Evolutionary conservation across 2,888 invertebrate species (phyloP), one percentile per base, ranked within the genome.

Genomic region (Heliconius hortense): DNA sequence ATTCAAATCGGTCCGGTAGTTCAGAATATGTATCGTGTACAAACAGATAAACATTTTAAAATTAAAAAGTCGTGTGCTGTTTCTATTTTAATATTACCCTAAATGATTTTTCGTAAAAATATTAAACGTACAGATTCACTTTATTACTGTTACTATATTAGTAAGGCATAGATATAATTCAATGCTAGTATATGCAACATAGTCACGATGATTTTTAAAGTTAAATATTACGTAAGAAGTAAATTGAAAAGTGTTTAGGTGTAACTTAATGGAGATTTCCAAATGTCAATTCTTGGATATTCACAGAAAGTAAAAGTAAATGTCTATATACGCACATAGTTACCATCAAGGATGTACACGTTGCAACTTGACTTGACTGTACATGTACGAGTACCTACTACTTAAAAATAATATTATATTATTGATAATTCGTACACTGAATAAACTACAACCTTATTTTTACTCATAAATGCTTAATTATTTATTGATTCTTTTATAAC

Each of bases 301-400:
- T 56, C 66, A 24, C 39, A 63, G 70, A 74, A 74, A 74, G 74
- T 74, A 74, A 74, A 74, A 74, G 74, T 74, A 35, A 66, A 48
- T 71, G 66, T 66, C 66, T 66, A 66, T 66, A 43, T 63, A 53
- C 35, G 39, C 48, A 48, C 64, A 64, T 70, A 69, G 64, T 64
- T 71, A 39, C 26, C 62, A 68, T 53, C 69, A 48, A 74, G 63
- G 71, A 75, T 66, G 71, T 66, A 56, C 56, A 59, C 66, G n/a
- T 64, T 53, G 35, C 60, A 64, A 31, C 21, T 68, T 53, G 53
- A 31, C n/a, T 68, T 13, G 53, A 53, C 68, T 28, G 28, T 53
- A 68, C n/a, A 18, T 15, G 66, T 39, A 21, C 48, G 21, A 48
- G 48, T 48, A 21, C 21, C 7, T 48, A 43, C n/a, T 43, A 26